Percentiles rank a stretch among this genome's conserved stretches.
Evolutionary conservation across 2,113 vertebrate species (phyloP).

Genomic region (Kobus ellipsiprymnus): DNA sequence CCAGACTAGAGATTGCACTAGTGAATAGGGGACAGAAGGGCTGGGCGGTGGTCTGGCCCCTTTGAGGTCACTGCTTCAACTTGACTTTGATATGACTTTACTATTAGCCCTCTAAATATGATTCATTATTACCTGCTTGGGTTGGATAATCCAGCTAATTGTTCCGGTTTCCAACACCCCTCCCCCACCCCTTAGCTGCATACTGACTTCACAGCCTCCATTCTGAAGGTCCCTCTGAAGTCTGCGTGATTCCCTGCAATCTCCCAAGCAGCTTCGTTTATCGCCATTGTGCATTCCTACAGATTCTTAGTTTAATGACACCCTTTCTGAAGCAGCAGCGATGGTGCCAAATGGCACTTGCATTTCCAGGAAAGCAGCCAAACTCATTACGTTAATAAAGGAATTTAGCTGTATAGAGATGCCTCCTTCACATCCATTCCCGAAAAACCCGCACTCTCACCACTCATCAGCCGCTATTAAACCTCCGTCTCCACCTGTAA

Average conservation of each 20-base stretch:
- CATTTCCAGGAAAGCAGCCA: constrained; percentile 68
- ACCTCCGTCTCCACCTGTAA: constrained; percentile 19
- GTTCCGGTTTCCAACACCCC: rapidly evolving
- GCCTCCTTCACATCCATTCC: constrained; percentile 19
- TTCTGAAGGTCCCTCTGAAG: background rate
- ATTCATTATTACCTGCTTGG: background rate
- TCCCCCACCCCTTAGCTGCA: too few relatives aligned
- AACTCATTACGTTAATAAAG: constrained; percentile 62
- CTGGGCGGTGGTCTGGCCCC: background rate
- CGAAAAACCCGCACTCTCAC: background rate
- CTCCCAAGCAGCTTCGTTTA: constrained; percentile 20
- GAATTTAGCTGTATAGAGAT: constrained; percentile 14
- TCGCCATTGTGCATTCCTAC: background rate
- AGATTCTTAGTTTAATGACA: constrained; percentile 11
- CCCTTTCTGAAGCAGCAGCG: constrained; percentile 40
- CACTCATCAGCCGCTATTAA: background rate
- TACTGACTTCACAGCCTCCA: background rate
- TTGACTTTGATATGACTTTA: background rate
- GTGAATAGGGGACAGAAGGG: background rate
- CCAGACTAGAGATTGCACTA: background rate
- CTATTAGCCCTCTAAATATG: background rate
- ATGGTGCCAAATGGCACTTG: constrained; percentile 43
- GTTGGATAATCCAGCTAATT: background rate
- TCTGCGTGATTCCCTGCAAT: background rate
- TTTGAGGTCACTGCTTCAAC: background rate